Conservation (phyloP, 1,140 invertebrate species). For the Leptonema lineaticorne region DNA sequence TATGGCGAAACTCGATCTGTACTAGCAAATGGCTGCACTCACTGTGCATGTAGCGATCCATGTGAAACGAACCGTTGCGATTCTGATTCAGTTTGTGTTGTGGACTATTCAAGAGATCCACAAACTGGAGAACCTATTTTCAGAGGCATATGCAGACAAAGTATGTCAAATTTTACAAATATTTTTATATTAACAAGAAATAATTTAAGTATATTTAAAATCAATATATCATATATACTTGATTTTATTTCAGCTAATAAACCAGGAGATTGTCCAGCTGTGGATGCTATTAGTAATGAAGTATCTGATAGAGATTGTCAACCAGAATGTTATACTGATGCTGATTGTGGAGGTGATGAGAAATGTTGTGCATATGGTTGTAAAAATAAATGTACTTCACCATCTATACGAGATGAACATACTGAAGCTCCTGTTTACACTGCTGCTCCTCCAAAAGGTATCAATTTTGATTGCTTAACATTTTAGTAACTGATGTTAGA, state of each 20-base stretch:
- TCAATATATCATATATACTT: not conserved
- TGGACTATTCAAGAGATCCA: conserved; percentile 58
- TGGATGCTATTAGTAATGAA: conserved; percentile 37
- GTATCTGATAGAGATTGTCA: conserved; percentile 56
- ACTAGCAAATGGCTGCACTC: conserved; percentile 65
- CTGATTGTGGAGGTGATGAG: conserved; percentile 72
- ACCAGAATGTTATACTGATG: conserved; percentile 75
- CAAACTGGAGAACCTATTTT: conserved; percentile 48
- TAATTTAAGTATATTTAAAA: not conserved
- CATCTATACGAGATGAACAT: conserved; percentile 45
- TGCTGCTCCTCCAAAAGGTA: conserved; percentile 33
- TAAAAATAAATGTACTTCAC: conserved; percentile 68
- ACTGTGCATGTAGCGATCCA: conserved; percentile 78
- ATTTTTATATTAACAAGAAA: not conserved
- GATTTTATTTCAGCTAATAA: conserved; percentile 61
- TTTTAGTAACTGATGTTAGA: not conserved
- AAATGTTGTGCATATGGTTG: conserved; percentile 86
- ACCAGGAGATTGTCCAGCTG: conserved; percentile 70
- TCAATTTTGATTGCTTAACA: not conserved
- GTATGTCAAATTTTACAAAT: conserved; percentile 48
- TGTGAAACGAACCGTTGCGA: conserved; percentile 66
- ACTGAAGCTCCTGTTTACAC: conserved; percentile 44
- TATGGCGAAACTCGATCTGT: conserved; percentile 75
- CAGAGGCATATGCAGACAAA: conserved; percentile 61
- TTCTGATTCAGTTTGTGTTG: conserved; percentile 65